Percentiles rank a stretch among this genome's conserved stretches.
Evolutionary conservation across 1,140 invertebrate genomes (phyloP).

Genomic region (Vanessa atalanta): DNA sequence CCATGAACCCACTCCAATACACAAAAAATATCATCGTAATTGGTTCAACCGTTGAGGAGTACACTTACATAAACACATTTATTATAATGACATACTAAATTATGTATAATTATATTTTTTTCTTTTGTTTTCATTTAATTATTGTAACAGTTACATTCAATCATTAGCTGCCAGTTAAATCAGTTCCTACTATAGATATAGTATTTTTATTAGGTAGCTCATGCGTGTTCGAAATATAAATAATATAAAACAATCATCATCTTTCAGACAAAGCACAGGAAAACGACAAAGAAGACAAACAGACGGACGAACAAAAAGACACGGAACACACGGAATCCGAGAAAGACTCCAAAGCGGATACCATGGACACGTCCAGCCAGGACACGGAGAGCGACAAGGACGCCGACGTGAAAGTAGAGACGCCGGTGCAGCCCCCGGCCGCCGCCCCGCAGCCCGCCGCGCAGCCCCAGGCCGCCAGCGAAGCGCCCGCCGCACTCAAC

Average conservation of each 20-base stretch:
- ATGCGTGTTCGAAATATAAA: background rate
- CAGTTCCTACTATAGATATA: too few relatives aligned
- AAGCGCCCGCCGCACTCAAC: conserved; percentile 32
- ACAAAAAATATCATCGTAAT: too few relatives aligned
- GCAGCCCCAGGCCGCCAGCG: conserved; percentile 30
- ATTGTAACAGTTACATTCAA: too few relatives aligned
- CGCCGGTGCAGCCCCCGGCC: background rate
- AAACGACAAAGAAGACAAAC: conserved; percentile 45
- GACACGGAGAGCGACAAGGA: conserved; percentile 54
- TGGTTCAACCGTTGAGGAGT: too few relatives aligned
- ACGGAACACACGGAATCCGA: conserved; percentile 44
- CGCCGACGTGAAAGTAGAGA: conserved; percentile 23
- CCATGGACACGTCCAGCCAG: conserved; percentile 63
- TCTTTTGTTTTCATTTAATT: too few relatives aligned
- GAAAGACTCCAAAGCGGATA: conserved; percentile 38
- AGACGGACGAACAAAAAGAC: conserved; percentile 45
- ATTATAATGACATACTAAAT: too few relatives aligned
- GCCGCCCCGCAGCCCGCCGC: conserved; percentile 11
- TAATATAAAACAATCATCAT: background rate
- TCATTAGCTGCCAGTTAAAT: too few relatives aligned
- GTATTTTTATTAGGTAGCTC: too few relatives aligned
- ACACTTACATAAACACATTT: too few relatives aligned
- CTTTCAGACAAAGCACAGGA: conserved; percentile 57
- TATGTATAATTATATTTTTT: too few relatives aligned
- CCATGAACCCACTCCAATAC: too few relatives aligned